Evolutionary conservation across 2,888 invertebrate genomes (phyloP).

Genomic region (Dicranocentrus wangi): DNA sequence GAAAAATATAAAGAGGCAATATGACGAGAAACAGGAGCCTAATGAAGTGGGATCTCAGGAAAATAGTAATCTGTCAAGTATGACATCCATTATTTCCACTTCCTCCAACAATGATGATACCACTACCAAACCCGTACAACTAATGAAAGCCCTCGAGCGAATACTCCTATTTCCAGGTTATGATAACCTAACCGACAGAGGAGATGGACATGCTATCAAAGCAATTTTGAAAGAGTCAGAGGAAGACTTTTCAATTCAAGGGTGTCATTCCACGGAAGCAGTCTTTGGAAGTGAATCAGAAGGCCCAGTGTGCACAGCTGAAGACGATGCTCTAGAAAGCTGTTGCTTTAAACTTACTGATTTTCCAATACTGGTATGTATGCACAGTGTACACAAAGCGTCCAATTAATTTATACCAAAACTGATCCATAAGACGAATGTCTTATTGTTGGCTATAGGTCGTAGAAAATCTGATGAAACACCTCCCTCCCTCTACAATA

Average conservation of each 20-base stretch:
- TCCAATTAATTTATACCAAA: neutral
- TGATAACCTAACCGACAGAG: too few relatives aligned
- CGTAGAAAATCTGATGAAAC: slow-evolving; percentile 23
- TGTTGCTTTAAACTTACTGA: slow-evolving; percentile 10
- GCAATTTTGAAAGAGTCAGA: too few relatives aligned
- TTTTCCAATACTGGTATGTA: slow-evolving; percentile 24
- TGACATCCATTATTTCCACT: neutral
- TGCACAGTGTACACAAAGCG: neutral
- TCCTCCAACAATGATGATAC: neutral
- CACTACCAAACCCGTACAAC: too few relatives aligned
- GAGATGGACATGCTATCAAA: too few relatives aligned
- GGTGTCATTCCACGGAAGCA: too few relatives aligned
- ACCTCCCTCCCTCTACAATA: slow-evolving; percentile 1
- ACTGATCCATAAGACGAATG: neutral
- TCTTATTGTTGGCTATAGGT: neutral
- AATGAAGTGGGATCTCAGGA: neutral
- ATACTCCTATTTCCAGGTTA: too few relatives aligned
- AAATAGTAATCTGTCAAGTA: neutral
- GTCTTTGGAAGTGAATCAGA: too few relatives aligned
- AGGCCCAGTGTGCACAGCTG: too few relatives aligned
- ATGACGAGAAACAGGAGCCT: neutral
- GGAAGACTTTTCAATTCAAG: too few relatives aligned
- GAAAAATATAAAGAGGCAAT: slow-evolving; percentile 23
- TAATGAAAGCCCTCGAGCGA: too few relatives aligned
- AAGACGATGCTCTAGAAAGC: neutral